Base-by-base conservation (phyloP, 2,797 vertebrate species). In the Okamejei kenojei region DNA sequence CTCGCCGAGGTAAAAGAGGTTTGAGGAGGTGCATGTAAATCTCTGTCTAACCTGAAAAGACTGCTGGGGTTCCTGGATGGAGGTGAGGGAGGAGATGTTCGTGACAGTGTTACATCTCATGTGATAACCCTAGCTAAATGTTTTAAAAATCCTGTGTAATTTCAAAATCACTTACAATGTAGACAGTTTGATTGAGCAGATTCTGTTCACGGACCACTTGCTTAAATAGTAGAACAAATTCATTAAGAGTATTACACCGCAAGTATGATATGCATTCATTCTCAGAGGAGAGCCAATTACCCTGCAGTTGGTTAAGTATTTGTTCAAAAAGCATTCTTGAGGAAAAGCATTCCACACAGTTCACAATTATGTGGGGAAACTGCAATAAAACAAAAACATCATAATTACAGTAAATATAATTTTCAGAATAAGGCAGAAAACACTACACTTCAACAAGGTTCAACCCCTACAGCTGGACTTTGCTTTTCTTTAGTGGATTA, bases 161-260 rank as follows among this genome's bases (percentile, higher is more conserved):
- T 58, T 63, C 32, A 76, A 74, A 76, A 92, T 26, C 68, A 76
- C 98, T 98, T 96, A 99, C 98, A 94, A 99, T 96, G 95, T 98
- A 99, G 77, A 98, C 93, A 0, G 98, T 99, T 95, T 98, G 96
- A 93, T 96, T 94, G 74, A 95, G 96, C 94, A 94, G 97, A 95
- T 93, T 94, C 93, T 65, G 95, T 94, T 73, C 94, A 2, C 61
- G 91, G 93, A 96, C 93, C 93, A 96, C 95, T 95, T 97, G 97
- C 93, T 97, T 97, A 96, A 98, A 99, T 71, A 98, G 93, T 74
- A 97, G 97, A 35, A 99, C 96, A 93, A 99, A 99, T 94, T 99
- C 98, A 91, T 97, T 98, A 93, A 99, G 95, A 26, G 96, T 97
- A 77, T 98, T 97, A 93, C 96, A 96, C 94, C 95, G 96, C 93